phyloP scores from a whole-genome alignment of 2,888 invertebrate genomes.

The Teleiodes luculella region DNA sequence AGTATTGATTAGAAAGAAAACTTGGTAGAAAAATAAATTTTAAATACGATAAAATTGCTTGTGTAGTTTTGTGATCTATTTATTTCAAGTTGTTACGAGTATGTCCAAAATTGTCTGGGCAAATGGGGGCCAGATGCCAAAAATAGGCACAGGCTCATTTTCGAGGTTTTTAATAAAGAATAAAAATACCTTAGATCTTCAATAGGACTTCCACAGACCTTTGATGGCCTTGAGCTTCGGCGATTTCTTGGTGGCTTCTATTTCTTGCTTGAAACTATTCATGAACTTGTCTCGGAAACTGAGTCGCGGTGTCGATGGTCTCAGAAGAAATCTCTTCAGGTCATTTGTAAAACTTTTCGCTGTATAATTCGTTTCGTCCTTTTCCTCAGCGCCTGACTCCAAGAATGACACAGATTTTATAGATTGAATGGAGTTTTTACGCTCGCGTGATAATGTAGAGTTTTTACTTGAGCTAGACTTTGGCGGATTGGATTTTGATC shows the following conservation, averaged over 20 bases:
- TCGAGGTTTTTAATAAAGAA: neutral
- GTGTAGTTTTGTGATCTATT: no score
- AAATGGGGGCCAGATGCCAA: no score
- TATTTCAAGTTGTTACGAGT: no score
- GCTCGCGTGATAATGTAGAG: slow-evolving; percentile 34
- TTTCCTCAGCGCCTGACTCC: slow-evolving; percentile 65
- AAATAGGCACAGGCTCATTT: neutral
- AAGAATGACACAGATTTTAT: slow-evolving; percentile 72
- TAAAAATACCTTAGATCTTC: slow-evolving; percentile 17
- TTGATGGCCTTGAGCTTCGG: slow-evolving; percentile 72
- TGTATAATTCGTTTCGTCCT: slow-evolving; percentile 71
- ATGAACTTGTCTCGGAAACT: slow-evolving; percentile 72
- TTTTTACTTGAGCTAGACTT: slow-evolving; percentile 13
- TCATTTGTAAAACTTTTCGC: slow-evolving; percentile 75
- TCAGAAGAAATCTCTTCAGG: slow-evolving; percentile 67
- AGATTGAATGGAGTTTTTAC: slow-evolving; percentile 70
- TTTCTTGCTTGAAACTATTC: slow-evolving; percentile 69
- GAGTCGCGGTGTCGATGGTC: slow-evolving; percentile 62
- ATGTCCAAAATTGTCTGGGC: no score
- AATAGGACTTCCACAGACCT: slow-evolving; percentile 75
- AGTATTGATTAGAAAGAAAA: no score
- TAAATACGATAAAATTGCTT: no score
- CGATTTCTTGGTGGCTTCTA: slow-evolving; percentile 66
- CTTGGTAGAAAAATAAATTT: no score
- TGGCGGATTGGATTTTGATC: slow-evolving; percentile 39